A percentile compares a stretch with the other conserved stretches of the same genome.
phyloP scores from a whole-genome alignment of 2,797 vertebrate genomes.

The Triplophysa yarkandensis region DNA sequence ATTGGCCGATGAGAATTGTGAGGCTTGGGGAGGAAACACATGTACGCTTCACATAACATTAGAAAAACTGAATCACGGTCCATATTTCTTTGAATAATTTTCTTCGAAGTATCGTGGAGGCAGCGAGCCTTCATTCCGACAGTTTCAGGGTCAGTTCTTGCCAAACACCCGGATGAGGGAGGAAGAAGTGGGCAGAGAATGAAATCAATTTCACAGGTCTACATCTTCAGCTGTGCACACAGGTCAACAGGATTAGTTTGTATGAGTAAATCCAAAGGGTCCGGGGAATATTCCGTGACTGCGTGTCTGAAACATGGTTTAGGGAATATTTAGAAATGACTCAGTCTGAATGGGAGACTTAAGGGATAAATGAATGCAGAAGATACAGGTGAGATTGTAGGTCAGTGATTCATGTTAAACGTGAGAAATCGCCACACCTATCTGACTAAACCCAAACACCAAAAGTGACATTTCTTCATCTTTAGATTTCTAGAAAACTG shows the following conservation, averaged over 20 bases:
- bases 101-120: background rate
- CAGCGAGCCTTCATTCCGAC: background rate
- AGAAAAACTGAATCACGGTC: background rate
- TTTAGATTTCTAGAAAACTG: too few species aligned
- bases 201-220: background rate
- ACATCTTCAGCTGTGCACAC: constrained; percentile 9
- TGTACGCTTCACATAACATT: background rate
- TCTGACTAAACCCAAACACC: background rate
- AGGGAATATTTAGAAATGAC: background rate
- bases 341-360: background rate
- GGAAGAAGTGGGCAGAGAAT: background rate
- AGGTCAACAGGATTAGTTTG: background rate
- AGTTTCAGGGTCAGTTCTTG: background rate
- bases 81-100: background rate
- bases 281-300: background rate
- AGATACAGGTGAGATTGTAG: background rate
- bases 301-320: background rate
- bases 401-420: constrained; percentile 11
- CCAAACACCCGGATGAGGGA: background rate
- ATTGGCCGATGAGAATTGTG: constrained; percentile 17
- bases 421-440: background rate
- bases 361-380: background rate
- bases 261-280: background rate
- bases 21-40: background rate
- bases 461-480: too few species aligned